Evolutionary conservation across 37 sponge, comb jelly and placozoan genomes (phyloP), one percentile per base, ranked within the genome.

Genomic region (Dysidea cf. avara): DNA sequence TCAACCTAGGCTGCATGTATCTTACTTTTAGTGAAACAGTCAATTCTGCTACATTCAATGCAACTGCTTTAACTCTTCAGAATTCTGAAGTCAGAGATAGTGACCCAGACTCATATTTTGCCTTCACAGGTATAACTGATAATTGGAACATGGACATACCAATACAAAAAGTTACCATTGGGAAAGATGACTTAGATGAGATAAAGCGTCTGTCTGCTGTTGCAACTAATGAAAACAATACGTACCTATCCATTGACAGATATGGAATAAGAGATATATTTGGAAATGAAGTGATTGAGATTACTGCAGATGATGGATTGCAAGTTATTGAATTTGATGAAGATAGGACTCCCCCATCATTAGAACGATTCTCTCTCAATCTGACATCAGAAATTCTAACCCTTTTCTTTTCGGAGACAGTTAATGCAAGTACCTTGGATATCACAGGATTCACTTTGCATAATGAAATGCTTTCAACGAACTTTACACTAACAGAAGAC

Each of bases 1-100:
- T 94, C 28, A 52, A 86, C 49, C 72, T 56, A 9, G 90, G 76
- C 18, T 6, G 49, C 0, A 74, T 94, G 9, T 58, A 54, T 64
- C 79, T 94, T 1, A 83, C 85, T 11, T 94, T 94, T 69, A 70
- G 81, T 43, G 95, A 94, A 61, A 87, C 88, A 30, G 81, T 90
- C 0, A 56, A 84, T 40, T 79, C 84, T 9, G 37, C 25, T 26
- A 90, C 95, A 36, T 67, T 94, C 56, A 82, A 89, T 68, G 47
- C 76, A n/a, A 72, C 95, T 7, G 33, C 34, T 9, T 16, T 94
- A 34, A 87, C 95, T 14, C 59, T 94, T 7, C 95, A 90, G 48
- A 77, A 84, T 40, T 16, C 56, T 7, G 32, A 17, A 7, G 18
- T 35, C 14, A 16, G 76, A 16, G 14, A 31, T 4, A 50, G 35